These are phyloP conservation scores for Melanostoma mellinum DNA, from an alignment of 2,888 invertebrate species.

Conservation along the genomic window DNA sequence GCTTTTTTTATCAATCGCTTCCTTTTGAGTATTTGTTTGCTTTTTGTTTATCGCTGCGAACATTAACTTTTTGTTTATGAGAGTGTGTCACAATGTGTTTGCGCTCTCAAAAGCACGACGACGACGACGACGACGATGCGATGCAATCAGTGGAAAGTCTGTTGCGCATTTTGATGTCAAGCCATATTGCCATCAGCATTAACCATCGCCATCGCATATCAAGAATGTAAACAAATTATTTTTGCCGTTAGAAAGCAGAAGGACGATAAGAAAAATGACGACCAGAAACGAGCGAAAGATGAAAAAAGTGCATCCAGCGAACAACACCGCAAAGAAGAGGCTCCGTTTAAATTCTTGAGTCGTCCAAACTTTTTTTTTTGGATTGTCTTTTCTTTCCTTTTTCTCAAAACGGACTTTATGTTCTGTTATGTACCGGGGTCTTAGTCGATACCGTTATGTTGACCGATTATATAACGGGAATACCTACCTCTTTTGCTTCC, in stretches of 20 bases:
- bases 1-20: background rate
- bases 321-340: slow-evolving; percentile 22
- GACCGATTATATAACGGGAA: slow-evolving; percentile 76
- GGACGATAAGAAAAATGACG: background rate
- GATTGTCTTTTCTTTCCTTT: background rate
- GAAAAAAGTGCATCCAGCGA: slow-evolving; percentile 14
- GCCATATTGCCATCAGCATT: slow-evolving; percentile 22
- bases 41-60: background rate
- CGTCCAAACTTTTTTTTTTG: background rate
- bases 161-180: slow-evolving; percentile 54
- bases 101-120: background rate
- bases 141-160: slow-evolving; percentile 40
- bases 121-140: background rate
- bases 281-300: background rate
- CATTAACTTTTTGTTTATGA: slow-evolving; percentile 15
- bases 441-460: slow-evolving; percentile 74
- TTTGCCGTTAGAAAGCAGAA: background rate
- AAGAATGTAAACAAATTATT: slow-evolving; percentile 31
- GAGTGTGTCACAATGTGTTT: background rate
- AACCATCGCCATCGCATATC: background rate
- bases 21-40: background rate
- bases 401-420: slow-evolving; percentile 9
- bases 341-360: slow-evolving; percentile 31
- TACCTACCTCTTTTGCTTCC: slow-evolving; percentile 36
- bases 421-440: slow-evolving; percentile 6